Percentiles rank a stretch among this genome's conserved stretches.
These are phyloP conservation scores for Alsophila aescularia DNA, from an alignment of 2,888 invertebrate species.

Conservation along the genomic window DNA sequence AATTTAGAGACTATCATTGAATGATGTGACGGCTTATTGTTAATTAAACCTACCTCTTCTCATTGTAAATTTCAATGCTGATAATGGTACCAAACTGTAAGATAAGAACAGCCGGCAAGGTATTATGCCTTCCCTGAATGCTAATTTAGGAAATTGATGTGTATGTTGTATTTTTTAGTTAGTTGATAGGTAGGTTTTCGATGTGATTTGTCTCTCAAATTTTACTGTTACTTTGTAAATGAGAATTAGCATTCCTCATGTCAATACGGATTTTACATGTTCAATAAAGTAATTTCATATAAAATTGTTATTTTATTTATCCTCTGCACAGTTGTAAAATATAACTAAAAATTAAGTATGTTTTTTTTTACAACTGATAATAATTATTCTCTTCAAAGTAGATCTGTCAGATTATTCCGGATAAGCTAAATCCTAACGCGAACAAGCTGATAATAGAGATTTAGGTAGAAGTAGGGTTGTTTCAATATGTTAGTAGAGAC, in stretches of 20 bases:
- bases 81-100: slow-evolving; percentile 81
- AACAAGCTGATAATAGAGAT: too few relatives aligned
- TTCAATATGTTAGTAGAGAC: too few relatives aligned
- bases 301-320: slow-evolving; percentile 66
- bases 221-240: slow-evolving; percentile 85
- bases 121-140: slow-evolving; percentile 52
- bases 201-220: slow-evolving; percentile 84
- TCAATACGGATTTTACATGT: slow-evolving; percentile 85
- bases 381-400: too few relatives aligned
- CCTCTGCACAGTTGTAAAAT: background rate
- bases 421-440: too few relatives aligned
- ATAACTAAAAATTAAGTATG: too few relatives aligned
- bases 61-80: slow-evolving; percentile 82
- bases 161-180: slow-evolving; percentile 85
- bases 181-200: slow-evolving; percentile 83
- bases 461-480: too few relatives aligned
- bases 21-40: slow-evolving; percentile 70
- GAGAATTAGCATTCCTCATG: slow-evolving; percentile 85
- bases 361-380: too few relatives aligned
- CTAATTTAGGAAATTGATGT: slow-evolving; percentile 45
- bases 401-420: too few relatives aligned
- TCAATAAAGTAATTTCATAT: slow-evolving; percentile 85
- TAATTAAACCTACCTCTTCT: slow-evolving; percentile 82
- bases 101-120: slow-evolving; percentile 57
- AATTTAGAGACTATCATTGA: slow-evolving; percentile 79